Evolutionary conservation across 1,140 invertebrate species (phyloP), one percentile per base, ranked within the genome.

Genomic region (Procambarus clarkii): DNA sequence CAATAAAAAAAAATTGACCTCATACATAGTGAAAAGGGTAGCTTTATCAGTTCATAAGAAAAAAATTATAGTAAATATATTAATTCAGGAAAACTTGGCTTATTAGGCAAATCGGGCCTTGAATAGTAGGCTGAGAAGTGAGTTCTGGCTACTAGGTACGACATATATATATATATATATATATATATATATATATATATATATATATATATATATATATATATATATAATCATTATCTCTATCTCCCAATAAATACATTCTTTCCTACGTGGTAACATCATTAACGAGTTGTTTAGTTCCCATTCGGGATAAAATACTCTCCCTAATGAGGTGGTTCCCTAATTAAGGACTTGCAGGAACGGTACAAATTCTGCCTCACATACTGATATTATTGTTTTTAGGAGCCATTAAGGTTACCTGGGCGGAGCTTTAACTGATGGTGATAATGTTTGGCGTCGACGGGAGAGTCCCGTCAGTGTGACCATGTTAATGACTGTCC

Each of bases 321-420:
- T 44, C n/a, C n/a, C 69, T 74, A 74, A 74, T 74, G 69, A 74
- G 69, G 34, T n/a, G n/a, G 69, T 74, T 74, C n/a, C 15, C 24
- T 74, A 74, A 74, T 74, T 74, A 74, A 74, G 34, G 15, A 74
- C 69, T n/a, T 3, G n/a, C 69, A 9, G 69, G 5, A 74, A 74
- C 34, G n/a, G 21, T 74, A 74, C 69, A 21, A 3, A 74, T 74
- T 74, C n/a, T 24, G 69, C 69, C 69, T 74, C 69, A 34, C 24
- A 74, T 74, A 74, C 69, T 34, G 69, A 34, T 74, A 74, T 74
- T 74, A 74, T 74, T 74, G 69, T 74, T 74, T 69, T 74, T 74
- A 74, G n/a, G 69, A 74, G 69, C 69, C 69, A 74, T 74, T 34
- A 74, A 15, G 69, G 69, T 2, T 15, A 34, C 69, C 69, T 74